Evolutionary conservation across 2,888 invertebrate species (phyloP), one percentile per base, ranked within the genome.

Genomic region (Perdita meconis): DNA sequence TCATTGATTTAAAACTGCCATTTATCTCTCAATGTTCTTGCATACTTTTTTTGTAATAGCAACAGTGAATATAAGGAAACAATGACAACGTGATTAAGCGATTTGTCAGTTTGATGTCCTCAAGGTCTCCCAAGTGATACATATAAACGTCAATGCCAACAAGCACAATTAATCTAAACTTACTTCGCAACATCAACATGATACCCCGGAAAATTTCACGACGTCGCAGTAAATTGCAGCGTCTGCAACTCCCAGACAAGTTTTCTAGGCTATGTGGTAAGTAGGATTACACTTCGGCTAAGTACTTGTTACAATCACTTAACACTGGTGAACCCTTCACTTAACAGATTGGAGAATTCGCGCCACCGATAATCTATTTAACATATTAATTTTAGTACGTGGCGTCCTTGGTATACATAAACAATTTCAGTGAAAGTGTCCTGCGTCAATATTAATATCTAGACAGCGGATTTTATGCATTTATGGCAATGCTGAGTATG

Each of bases 271-370:
- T 53, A 44, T 53, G 70, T 34, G 22, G 67, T 59, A 67, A 79
- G 67, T 64, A 71, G 67, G 67, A 77, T 77, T 77, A 72, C 59
- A 59, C 30, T 67, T 34, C 22, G 36, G 47, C 50, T 68, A 79
- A 79, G 59, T 67, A 67, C 67, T 68, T 72, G 60, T 68, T 79
- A 77, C 77, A 68, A 68, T 79, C 67, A 59, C 67, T 77, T 72
- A 77, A 40, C 55, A 22, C 50, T 8, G 60, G 47, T n/a, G 53
- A 68, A 71, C 36, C 64, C 61, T 77, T 55, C 60, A 19, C 66
- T 60, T 77, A 76, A 61, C 64, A 36, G 36, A 34, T 34, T 57
- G 44, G 22, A 63, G 40, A 10, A 44, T 59, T 40, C 47, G 19
- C 26, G 13, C 8, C 38, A 8, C 6, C 2, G n/a, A 6, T 59